Evolutionary conservation across 2,888 invertebrate species (phyloP).

Genomic region (Seladonia tumulorum): DNA sequence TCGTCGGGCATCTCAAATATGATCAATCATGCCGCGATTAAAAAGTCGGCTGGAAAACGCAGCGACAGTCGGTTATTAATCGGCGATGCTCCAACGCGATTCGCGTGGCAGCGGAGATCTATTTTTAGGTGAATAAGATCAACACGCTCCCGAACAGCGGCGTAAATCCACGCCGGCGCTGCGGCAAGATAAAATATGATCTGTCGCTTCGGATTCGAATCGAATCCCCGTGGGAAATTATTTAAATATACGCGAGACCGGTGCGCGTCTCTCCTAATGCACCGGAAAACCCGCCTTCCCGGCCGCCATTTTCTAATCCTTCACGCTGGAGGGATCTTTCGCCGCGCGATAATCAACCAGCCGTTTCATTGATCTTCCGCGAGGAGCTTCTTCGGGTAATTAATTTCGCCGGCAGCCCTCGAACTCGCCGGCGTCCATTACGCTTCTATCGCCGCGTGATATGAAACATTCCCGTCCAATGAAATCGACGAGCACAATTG

Average conservation of each 20-base stretch:
- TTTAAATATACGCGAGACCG: constrained; percentile 35
- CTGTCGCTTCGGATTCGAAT: constrained; percentile 31
- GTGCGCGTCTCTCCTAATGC: background rate
- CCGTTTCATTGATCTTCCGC: constrained; percentile 20
- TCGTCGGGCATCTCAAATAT: background rate
- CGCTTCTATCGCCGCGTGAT: background rate
- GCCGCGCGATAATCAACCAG: background rate
- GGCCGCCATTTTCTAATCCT: background rate
- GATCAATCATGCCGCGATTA: background rate
- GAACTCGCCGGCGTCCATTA: constrained; percentile 8
- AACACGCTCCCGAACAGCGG: background rate
- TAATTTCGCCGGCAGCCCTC: constrained; percentile 19
- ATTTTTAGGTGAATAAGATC: constrained; percentile 2
- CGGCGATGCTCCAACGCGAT: background rate
- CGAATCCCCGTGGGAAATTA: constrained; percentile 57
- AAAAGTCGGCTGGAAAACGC: background rate
- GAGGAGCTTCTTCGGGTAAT: constrained; percentile 15
- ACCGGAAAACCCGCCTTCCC: background rate
- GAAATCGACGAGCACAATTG: background rate
- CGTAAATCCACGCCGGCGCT: background rate
- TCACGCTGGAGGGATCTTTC: background rate
- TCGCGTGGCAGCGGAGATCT: background rate
- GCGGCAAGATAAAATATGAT: constrained; percentile 18
- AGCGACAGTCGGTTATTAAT: constrained; percentile 10
- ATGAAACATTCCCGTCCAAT: background rate